These are phyloP conservation scores for Chiridota heheva DNA, from an alignment of 35 echinoderm and acorn worm genomes.

Conservation along the genomic window DNA sequence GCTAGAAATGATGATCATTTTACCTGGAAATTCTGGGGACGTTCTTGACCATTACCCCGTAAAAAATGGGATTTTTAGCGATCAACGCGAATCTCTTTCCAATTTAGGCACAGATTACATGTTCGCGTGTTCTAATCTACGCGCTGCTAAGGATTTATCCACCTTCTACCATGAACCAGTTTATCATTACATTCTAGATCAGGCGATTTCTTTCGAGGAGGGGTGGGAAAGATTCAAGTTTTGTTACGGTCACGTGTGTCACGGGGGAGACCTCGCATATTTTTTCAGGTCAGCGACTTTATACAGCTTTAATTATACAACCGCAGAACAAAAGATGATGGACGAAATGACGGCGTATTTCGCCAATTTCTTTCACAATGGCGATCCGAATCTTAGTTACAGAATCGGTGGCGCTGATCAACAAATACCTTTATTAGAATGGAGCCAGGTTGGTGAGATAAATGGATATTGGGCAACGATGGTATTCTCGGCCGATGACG, in stretches of 20 bases:
- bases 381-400: constrained; percentile 51
- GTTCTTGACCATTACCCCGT: constrained; percentile 33
- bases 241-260: constrained; percentile 34
- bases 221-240: constrained; percentile 1
- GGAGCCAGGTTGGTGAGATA: constrained; percentile 2
- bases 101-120: constrained; percentile 18
- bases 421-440: constrained; percentile 4
- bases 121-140: constrained; percentile 24
- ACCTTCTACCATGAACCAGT: neutral
- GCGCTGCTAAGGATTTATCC: constrained; percentile 7
- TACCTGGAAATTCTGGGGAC: constrained; percentile 6
- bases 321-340: constrained; percentile 19
- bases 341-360: constrained; percentile 28
- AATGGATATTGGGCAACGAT: neutral
- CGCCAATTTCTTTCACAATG: constrained; percentile 50
- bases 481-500: constrained; percentile 10
- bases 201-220: constrained; percentile 37
- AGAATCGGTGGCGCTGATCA: neutral
- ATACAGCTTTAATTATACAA: neutral
- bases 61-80: neutral
- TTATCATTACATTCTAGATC: constrained; percentile 68
- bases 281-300: constrained; percentile 35
- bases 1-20: neutral
- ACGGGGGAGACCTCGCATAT: constrained; percentile 53
- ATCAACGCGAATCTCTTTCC: constrained; percentile 31